phyloP scores from a whole-genome alignment of 2,113 vertebrate species.

The Otocyon megalotis region DNA sequence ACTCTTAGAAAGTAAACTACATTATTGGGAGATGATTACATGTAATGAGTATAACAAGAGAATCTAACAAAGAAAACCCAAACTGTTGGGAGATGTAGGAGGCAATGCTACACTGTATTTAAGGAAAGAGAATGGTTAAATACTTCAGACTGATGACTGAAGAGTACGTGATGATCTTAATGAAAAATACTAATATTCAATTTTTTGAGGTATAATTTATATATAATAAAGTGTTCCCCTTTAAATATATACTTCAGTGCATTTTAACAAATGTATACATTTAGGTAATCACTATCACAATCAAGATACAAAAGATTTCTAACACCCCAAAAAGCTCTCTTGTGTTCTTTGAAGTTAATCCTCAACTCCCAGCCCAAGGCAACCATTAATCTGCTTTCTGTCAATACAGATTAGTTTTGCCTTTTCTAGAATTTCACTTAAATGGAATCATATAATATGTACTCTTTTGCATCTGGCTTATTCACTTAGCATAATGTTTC shows the following conservation, averaged over 20 bases:
- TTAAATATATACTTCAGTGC: background rate
- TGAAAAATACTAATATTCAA: background rate
- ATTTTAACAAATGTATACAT: background rate
- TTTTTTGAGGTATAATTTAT: background rate
- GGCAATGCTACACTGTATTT: background rate
- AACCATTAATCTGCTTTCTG: background rate
- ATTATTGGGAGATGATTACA: background rate
- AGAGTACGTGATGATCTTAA: background rate
- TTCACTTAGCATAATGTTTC: background rate
- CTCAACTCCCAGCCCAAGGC: background rate
- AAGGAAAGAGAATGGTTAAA: constrained; percentile 18
- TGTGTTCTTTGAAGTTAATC: background rate
- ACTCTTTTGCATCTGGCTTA: background rate
- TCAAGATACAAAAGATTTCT: background rate
- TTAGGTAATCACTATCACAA: background rate
- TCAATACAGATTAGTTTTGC: background rate
- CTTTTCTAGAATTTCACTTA: constrained; percentile 21
- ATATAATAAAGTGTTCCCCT: background rate
- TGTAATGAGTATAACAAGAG: background rate
- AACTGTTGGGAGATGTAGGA: background rate
- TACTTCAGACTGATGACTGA: background rate
- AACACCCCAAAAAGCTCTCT: background rate
- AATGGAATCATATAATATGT: background rate
- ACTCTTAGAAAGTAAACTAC: background rate
- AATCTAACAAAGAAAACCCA: constrained; percentile 18